These are phyloP conservation scores for Champsocephalus esox DNA, from an alignment of 2,797 vertebrate genomes.

Conservation along the genomic window DNA sequence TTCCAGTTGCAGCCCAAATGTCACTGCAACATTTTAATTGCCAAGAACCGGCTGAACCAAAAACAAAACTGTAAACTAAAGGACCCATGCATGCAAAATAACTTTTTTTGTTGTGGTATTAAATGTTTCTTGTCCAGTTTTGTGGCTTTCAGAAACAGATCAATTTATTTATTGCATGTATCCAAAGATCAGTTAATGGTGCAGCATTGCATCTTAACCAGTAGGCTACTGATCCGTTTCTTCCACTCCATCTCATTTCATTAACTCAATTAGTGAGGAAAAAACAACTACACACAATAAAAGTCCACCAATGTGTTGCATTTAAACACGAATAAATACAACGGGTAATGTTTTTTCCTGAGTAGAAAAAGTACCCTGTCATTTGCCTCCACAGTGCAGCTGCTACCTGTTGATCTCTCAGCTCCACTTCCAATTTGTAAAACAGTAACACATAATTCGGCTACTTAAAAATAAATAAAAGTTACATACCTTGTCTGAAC, in stretches of 20 bases:
- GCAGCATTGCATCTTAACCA: background rate
- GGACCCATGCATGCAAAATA: background rate
- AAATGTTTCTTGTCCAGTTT: background rate
- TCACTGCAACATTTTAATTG: background rate
- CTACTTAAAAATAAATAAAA: constrained; percentile 29
- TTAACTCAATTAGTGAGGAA: background rate
- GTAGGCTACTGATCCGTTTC: constrained; percentile 1
- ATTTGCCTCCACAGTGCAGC: constrained; percentile 10
- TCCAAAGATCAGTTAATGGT: background rate
- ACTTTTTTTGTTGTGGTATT: background rate
- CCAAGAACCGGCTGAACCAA: background rate
- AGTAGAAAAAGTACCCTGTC: background rate
- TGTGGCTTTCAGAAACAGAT: background rate
- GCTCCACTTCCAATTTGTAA: constrained; percentile 18
- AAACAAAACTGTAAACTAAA: background rate
- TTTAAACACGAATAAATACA: background rate
- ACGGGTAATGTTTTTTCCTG: background rate
- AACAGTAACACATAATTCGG: constrained; percentile 39
- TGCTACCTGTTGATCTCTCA: constrained; percentile 68
- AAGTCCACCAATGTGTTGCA: background rate
- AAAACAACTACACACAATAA: background rate
- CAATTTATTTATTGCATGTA: constrained; percentile 2
- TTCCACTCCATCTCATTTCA: constrained; percentile 14
- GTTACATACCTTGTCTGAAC: constrained; percentile 80
- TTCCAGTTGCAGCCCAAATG: background rate